Base-by-base conservation (phyloP, 2,888 invertebrate species). In the Caenorhabditis zanzibari region DNA sequence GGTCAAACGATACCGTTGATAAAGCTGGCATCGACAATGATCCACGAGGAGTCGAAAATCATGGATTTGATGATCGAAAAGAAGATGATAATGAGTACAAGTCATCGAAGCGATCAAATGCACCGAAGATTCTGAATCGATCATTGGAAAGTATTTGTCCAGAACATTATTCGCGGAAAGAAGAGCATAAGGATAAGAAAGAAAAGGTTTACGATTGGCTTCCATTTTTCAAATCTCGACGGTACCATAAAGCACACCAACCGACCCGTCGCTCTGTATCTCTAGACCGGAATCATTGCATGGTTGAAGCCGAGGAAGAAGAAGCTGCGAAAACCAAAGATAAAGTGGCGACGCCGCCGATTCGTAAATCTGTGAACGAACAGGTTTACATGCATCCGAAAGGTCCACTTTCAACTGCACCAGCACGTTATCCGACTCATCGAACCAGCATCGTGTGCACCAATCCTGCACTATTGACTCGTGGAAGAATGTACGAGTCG, bases 191-290 rank as follows among this genome's bases (percentile, higher is more conserved):
- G 16, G 71, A 71, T 3, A 69, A 47, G 16, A 77, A 76, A 49
- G 82, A 82, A 47, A 73, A 69, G 35, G 73, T 72, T 10, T 82
- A 82, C 28, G 82, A 82, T 38, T 82, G 82, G 82, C 49, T 82
- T 24, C 82, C 82, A 12, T 82, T 82, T 38, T 79, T 82, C 79
- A 82, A 82, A 32, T 74, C 77, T 4, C 68, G 74, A 41, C 56
- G 82, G 12, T 63, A 28, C 22, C 41, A 59, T n/a, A 82, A 82
- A 28, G 49, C 24, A 12, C 52, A 64, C 44, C 73, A 63, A 22
- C 63, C 63, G n/a, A 26, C 66, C n/a, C 64, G 81, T 12, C 61
- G 82, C 1, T 82, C 82, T 4, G 73, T 74, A 9, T 82, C 82
- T 7, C 63, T 82, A 0, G 82, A 82, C 47, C 59, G 82, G 14